phyloP scores from a whole-genome alignment of 2,113 vertebrate species.

The Sakesphorus luctuosus region DNA sequence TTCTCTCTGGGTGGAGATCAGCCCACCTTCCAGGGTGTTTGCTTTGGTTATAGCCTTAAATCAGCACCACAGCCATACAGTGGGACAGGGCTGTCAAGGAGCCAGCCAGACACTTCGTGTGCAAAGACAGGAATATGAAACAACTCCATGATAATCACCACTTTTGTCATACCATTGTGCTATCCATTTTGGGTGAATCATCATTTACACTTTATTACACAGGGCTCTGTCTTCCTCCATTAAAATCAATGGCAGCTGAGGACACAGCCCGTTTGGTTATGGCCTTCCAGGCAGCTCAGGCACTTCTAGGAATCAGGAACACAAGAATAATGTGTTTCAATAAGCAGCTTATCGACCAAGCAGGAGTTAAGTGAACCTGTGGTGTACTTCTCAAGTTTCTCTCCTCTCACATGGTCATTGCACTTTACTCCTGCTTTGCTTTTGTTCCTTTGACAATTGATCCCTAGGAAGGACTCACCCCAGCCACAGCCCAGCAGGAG shows the following conservation, averaged over 20 bases:
- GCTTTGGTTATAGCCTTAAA: neutral
- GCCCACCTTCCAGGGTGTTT: neutral
- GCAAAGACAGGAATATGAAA: neutral
- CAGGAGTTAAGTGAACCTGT: slow-evolving; percentile 54
- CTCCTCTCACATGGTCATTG: neutral
- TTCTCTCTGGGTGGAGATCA: neutral
- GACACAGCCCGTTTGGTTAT: neutral
- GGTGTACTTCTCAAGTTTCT: slow-evolving; percentile 42
- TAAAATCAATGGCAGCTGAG: slow-evolving; percentile 19
- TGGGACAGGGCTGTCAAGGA: neutral
- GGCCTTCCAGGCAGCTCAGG: slow-evolving; percentile 8
- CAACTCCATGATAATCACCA: neutral
- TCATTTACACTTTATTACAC: slow-evolving; percentile 2
- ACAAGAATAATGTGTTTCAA: slow-evolving; percentile 62
- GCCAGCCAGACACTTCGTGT: neutral
- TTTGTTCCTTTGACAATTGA: slow-evolving; percentile 19
- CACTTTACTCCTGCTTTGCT: slow-evolving; percentile 16
- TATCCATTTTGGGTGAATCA: slow-evolving; percentile 1
- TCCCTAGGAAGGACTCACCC: neutral
- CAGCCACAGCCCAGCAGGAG: neutral
- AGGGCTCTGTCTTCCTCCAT: neutral
- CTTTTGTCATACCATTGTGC: neutral
- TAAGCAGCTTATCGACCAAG: slow-evolving; percentile 49
- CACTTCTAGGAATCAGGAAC: slow-evolving; percentile 48
- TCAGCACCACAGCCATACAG: neutral